Evolutionary conservation across 2,113 vertebrate genomes (phyloP), one percentile per base, ranked within the genome.

Genomic region (Gallinago undulata): DNA sequence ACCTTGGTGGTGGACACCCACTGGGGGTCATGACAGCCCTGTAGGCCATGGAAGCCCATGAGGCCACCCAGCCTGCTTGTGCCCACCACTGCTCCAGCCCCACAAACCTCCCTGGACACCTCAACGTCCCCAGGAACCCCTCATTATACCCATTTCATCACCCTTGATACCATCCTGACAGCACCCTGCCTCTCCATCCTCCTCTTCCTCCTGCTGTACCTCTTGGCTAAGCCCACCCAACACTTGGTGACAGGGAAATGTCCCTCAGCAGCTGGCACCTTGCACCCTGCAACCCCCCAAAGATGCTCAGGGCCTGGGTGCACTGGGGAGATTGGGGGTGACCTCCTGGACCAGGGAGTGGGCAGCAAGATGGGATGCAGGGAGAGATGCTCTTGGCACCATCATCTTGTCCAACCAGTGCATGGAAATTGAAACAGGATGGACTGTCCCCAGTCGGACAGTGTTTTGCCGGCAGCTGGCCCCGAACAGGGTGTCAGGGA

Each of bases 401-500:
- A 1, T 10, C 5, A 0, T 18, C 51, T 10, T 79, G 19, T 43
- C 62, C 5, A 2, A 24, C 14, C 1, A 1, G 47, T 10, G 60
- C 16, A 7, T 0, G 5, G 60, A 55, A n/a, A n/a, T 31, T 0
- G 3, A 8, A 57, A 28, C 6, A 19, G 51, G 56, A 24, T 2
- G 5, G 63, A 19, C 41, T 3, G 41, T 27, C n/a, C 39, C 43
- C 3, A 7, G 4, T 4, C 10, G 3, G 7, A 8, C 0, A 13
- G 73, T 5, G 77, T 41, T 37, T 11, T 21, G 47, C 77, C 6
- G 13, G 10, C 57, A 53, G 53, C 76, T 81, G 41, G 56, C 50
- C 69, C 33, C 8, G 0, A 1, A 1, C 15, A 6, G 48, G 57
- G 28, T 10, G n/a, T 10, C 30, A 8, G 27, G 1, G 3, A 25